Percentiles rank a stretch among this genome's conserved stretches.
Evolutionary conservation across 2,888 invertebrate species (phyloP).

Genomic region (Bruchidius siliquastri): DNA sequence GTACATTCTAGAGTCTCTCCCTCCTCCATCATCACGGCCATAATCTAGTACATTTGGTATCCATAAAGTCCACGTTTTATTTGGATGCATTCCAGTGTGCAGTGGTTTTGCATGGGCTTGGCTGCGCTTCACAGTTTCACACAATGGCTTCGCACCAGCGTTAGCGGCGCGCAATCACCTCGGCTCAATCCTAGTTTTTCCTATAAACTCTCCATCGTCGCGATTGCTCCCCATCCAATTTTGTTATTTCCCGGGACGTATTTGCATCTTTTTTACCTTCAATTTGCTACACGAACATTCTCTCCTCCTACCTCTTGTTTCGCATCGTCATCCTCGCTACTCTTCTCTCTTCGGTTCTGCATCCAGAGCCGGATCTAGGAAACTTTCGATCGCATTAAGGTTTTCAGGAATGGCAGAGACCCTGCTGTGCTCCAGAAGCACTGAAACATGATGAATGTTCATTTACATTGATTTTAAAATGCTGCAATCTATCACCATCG

Average conservation of each 20-base stretch:
- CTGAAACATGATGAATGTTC: no score
- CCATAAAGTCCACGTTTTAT: no score
- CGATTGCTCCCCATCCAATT: neutral
- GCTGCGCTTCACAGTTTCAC: neutral
- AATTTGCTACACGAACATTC: neutral
- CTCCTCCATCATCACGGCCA: no score
- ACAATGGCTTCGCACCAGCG: neutral
- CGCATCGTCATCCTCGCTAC: neutral
- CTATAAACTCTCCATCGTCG: neutral
- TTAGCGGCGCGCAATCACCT: neutral
- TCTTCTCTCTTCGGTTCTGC: neutral
- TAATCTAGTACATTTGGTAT: no score
- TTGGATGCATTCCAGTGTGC: neutral
- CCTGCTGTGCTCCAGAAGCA: no score
- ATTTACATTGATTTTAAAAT: no score
- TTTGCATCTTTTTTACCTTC: neutral
- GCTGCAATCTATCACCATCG: no score
- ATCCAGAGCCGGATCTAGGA: neutral
- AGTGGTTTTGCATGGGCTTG: neutral
- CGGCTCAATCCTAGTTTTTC: neutral
- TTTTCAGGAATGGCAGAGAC: no score
- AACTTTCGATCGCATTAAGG: no score
- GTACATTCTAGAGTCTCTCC: no score
- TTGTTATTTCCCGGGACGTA: neutral
- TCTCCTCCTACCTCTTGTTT: neutral